These are phyloP conservation scores for Samia ricini DNA, from an alignment of 1,140 invertebrate species.

Conservation along the genomic window DNA sequence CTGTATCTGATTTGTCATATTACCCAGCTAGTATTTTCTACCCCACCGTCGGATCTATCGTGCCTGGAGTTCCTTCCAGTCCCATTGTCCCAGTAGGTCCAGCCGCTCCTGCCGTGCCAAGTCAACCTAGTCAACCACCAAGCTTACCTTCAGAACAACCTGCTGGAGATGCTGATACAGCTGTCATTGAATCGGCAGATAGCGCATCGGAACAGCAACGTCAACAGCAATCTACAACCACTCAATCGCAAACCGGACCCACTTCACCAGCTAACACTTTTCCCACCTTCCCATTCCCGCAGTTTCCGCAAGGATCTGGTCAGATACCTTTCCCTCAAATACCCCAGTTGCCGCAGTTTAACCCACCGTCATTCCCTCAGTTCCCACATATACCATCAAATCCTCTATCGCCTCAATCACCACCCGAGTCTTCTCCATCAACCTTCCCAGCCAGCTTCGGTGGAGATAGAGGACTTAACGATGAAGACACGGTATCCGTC, in stretches of 20 bases:
- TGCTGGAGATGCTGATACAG: constrained; percentile 52
- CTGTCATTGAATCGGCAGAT: constrained; percentile 63
- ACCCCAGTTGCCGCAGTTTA: constrained; percentile 23
- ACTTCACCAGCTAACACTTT: constrained; percentile 14
- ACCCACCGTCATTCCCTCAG: constrained; percentile 20
- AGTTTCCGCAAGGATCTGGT: constrained; percentile 13
- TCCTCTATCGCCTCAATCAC: constrained; percentile 22
- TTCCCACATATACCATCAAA: constrained; percentile 29
- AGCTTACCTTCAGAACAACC: constrained; percentile 25
- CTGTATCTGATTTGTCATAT: constrained; percentile 34
- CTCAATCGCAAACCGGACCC: constrained; percentile 9
- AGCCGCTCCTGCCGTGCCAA: constrained; percentile 8
- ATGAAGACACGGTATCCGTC: constrained; percentile 62
- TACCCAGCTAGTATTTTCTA: constrained; percentile 38
- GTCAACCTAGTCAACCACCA: constrained; percentile 6
- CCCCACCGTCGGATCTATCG: constrained; percentile 19
- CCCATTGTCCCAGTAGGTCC: constrained; percentile 2
- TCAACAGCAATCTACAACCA: constrained; percentile 23
- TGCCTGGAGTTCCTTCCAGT: not conserved
- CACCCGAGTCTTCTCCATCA: constrained; percentile 24
- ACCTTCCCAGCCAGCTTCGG: constrained; percentile 34
- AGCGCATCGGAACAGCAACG: constrained; percentile 35
- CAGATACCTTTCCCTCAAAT: constrained; percentile 18
- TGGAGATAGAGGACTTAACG: constrained; percentile 43
- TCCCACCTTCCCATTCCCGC: constrained; percentile 19